These are phyloP conservation scores for Casuarius casuarius DNA, from an alignment of 2,113 vertebrate genomes.

Conservation along the genomic window DNA sequence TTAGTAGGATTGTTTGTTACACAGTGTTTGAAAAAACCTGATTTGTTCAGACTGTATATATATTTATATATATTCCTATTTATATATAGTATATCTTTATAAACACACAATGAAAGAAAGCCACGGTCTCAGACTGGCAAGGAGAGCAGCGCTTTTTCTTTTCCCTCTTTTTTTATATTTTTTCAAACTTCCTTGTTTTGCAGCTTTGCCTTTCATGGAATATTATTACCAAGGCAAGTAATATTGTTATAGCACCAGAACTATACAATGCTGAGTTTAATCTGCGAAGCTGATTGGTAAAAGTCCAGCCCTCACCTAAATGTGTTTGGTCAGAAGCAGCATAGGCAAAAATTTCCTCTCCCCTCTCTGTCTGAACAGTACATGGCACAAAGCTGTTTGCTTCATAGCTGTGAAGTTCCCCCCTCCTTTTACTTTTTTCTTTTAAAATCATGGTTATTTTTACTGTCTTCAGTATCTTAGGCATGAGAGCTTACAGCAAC, in stretches of 20 bases:
- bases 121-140: slow-evolving; percentile 66
- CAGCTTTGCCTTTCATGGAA: slow-evolving; percentile 40
- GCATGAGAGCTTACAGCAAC: slow-evolving; percentile 81
- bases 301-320: slow-evolving; percentile 52
- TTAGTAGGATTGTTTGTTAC: slow-evolving; percentile 38
- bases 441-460: slow-evolving; percentile 1
- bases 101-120: slow-evolving; percentile 44
- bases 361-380: slow-evolving; percentile 56
- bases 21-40: slow-evolving; percentile 73
- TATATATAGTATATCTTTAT: slow-evolving; percentile 47
- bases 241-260: slow-evolving; percentile 70
- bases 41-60: slow-evolving; percentile 41
- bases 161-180: not conserved
- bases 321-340: slow-evolving; percentile 64
- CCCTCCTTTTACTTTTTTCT: not conserved
- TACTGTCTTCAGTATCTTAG: slow-evolving; percentile 76
- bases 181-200: slow-evolving; percentile 48
- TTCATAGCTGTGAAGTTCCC: slow-evolving; percentile 63
- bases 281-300: slow-evolving; percentile 12
- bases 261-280: slow-evolving; percentile 42
- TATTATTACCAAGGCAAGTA: slow-evolving; percentile 41
- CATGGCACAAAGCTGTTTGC: slow-evolving; percentile 65
- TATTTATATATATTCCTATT: slow-evolving; percentile 52
- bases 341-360: slow-evolving; percentile 33
- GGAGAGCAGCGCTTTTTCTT: slow-evolving; percentile 61